These are phyloP conservation scores for Nanorana parkeri DNA, from an alignment of 2,113 vertebrate species.

Conservation along the genomic window DNA sequence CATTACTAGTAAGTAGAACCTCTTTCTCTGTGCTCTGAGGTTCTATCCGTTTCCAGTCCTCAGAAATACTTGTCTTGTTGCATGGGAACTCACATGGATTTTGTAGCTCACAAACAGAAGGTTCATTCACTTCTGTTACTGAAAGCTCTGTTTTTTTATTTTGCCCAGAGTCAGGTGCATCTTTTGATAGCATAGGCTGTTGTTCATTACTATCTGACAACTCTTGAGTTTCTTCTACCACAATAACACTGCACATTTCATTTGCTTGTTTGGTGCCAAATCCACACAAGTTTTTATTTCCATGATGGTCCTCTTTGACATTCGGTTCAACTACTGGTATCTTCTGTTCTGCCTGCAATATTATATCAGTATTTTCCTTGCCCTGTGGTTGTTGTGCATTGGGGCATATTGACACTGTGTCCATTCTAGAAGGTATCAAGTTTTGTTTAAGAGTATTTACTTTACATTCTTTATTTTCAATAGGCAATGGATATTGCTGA, in stretches of 20 bases:
- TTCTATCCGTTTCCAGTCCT: neutral
- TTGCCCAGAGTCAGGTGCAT: neutral
- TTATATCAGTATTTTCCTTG: no score
- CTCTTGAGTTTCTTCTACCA: neutral
- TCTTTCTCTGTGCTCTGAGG: conserved; percentile 21
- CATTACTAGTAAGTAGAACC: neutral
- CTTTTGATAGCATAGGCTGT: conserved; percentile 21
- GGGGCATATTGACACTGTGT: no score
- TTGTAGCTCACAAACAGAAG: neutral
- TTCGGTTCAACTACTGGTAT: neutral
- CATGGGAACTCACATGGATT: neutral
- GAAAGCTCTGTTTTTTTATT: neutral
- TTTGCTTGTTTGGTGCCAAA: neutral
- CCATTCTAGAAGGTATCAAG: neutral
- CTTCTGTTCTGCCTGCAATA: neutral
- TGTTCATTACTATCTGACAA: neutral
- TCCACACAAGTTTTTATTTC: neutral
- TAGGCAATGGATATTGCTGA: conserved; percentile 2
- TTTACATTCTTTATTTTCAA: conserved; percentile 25
- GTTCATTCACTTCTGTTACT: neutral
- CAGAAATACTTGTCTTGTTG: neutral
- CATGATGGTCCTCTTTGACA: neutral
- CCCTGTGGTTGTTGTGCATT: no score
- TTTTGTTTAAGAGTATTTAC: neutral
- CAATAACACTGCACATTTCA: neutral